Percentiles rank a stretch among this genome's conserved stretches.
Conservation (phyloP, 2,113 vertebrate species). For the Polypterus bichir region DNA sequence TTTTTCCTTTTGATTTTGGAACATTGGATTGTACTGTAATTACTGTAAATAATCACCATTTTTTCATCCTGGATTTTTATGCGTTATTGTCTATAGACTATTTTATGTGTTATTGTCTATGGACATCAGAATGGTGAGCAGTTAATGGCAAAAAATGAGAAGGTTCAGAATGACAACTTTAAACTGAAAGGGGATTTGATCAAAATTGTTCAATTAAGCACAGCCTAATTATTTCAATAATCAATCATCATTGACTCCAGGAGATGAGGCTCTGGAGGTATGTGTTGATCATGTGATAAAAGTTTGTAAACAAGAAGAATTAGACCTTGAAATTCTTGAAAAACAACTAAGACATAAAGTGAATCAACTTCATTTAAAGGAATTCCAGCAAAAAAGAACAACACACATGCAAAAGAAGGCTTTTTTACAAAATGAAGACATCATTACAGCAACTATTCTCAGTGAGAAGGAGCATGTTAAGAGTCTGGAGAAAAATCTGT, state of each 20-base stretch:
- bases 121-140: no score
- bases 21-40: no score
- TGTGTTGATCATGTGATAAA: conserved; percentile 5
- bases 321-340: conserved; percentile 2
- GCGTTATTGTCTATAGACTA: no score
- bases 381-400: background rate
- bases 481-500: conserved; percentile 7
- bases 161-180: no score
- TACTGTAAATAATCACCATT: no score
- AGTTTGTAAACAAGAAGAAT: conserved; percentile 2
- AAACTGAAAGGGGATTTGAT: no score
- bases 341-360: background rate
- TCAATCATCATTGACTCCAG: accelerated
- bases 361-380: background rate
- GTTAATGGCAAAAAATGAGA: no score
- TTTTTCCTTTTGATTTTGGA: no score
- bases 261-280: conserved; percentile 7
- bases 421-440: no score
- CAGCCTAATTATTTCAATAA: conserved; percentile 2
- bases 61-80: no score
- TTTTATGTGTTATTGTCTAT: no score
- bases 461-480: background rate
- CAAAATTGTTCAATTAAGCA: background rate
- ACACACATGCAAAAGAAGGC: background rate
- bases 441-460: no score